Conservation (phyloP, 1,140 invertebrate genomes). For the Eurosta solidaginis region DNA sequence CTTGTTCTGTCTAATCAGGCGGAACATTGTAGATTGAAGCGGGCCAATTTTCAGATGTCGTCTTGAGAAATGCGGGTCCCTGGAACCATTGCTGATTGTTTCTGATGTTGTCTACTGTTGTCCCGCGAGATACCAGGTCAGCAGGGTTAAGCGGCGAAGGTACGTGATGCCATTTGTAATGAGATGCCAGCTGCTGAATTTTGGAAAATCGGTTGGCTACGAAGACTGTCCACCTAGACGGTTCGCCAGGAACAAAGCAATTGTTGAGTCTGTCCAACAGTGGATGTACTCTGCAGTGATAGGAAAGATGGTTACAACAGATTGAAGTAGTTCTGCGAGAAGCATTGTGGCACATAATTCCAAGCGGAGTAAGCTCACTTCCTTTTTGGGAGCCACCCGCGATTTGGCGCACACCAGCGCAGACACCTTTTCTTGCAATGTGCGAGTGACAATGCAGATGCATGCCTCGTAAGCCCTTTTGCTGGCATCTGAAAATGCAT, state of each 20-base stretch:
- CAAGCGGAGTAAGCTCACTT: neutral
- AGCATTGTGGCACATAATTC: conserved; percentile 7
- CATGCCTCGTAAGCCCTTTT: neutral
- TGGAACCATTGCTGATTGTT: conserved; percentile 48
- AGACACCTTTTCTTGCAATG: neutral
- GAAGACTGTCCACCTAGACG: conserved; percentile 42
- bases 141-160: too few species aligned
- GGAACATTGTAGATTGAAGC: neutral
- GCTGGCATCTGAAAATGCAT: conserved; percentile 24
- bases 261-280: conserved; percentile 34
- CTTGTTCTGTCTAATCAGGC: neutral
- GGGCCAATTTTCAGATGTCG: neutral
- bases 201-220: conserved; percentile 52
- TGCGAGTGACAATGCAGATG: neutral
- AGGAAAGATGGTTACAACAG: neutral
- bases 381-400: neutral
- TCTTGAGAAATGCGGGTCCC: conserved; percentile 40
- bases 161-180: too few species aligned
- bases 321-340: too few species aligned
- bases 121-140: conserved; percentile 40
- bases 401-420: neutral
- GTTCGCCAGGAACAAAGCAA: conserved; percentile 16
- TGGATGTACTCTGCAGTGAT: neutral
- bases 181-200: too few species aligned
- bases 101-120: conserved; percentile 37